Evolutionary conservation across 2,888 invertebrate genomes (phyloP).

Genomic region (Cerceris rybyensis): DNA sequence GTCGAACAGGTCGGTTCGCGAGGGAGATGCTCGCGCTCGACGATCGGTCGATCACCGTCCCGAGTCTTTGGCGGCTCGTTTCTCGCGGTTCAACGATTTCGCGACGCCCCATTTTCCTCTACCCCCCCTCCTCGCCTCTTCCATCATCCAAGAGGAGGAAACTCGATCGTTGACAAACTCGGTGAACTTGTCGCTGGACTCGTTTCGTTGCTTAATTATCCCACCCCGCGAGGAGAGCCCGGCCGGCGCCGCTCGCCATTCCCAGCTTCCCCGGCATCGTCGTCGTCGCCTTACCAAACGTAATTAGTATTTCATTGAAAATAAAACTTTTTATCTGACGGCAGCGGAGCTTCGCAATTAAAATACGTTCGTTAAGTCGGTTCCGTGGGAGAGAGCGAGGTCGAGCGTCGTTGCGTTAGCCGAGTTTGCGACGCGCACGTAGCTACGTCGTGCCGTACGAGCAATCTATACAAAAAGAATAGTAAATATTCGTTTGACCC

Average conservation of each 20-base stretch:
- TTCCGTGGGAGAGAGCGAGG: neutral
- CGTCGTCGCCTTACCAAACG: conserved; percentile 36
- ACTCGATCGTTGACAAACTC: conserved; percentile 56
- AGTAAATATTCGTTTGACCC: too few relatives aligned
- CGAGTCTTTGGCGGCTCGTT: neutral
- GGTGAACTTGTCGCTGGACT: conserved; percentile 39
- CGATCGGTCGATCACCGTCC: neutral
- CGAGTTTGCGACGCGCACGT: neutral
- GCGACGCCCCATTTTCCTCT: neutral
- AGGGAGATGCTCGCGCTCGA: conserved; percentile 5
- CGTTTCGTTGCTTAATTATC: conserved; percentile 48
- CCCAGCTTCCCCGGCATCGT: neutral
- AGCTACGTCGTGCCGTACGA: neutral
- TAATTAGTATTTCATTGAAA: conserved; percentile 57
- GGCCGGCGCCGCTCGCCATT: neutral
- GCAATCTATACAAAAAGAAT: too few relatives aligned
- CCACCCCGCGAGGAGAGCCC: conserved; percentile 21
- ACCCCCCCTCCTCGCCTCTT: neutral
- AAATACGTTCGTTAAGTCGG: conserved; percentile 26
- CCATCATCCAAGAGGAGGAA: conserved; percentile 21
- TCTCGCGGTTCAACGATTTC: neutral
- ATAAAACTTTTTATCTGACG: conserved; percentile 46
- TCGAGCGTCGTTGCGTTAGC: neutral
- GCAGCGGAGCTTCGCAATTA: conserved; percentile 27
- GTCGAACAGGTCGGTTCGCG: conserved; percentile 11